Evolutionary conservation across 2,113 vertebrate genomes (phyloP), one percentile per base, ranked within the genome.

Genomic region (Sphyrna mokarran): DNA sequence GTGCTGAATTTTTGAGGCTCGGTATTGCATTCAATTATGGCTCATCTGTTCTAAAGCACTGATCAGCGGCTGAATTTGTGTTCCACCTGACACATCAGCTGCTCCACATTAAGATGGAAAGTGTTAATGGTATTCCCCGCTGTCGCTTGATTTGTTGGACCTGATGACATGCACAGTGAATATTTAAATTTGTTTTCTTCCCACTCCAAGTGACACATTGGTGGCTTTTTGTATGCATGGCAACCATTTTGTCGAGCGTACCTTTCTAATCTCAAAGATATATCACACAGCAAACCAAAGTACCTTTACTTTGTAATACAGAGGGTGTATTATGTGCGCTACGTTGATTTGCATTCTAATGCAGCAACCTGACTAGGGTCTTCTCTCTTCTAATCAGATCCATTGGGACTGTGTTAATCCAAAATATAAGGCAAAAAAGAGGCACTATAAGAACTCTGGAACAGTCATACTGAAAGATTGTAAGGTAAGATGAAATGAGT

Each of bases 331-430:
- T 63, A 23, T 66, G 33, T 37, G 18, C 40, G 61, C 37, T n/a
- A 68, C 1, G 66, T 66, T 93, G 89, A 18, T n/a, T 66, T 68
- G 18, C 22, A 23, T 66, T 66, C 66, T 66, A 5, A 93, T 93
- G 63, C 66, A n/a, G n/a, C 66, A n/a, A 93, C 3, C 58, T 43
- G 29, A 5, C 54, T 93, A 6, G 89, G 89, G 33, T 16, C n/a
- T 95, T 95, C 23, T 54, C 69, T 95, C 40, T 72, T 48, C 72
- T 95, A 16, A 76, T 23, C 96, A 98, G 98, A 97, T 98, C 98
- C 98, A 97, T 43, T 99, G 99, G 99, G 98, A 99, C 95, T 99
- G 99, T 96, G 96, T 99, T 96, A 99, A 99, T 96, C 97, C 98
- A 96, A 99, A 99, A 96, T 99, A 99, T 97, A 99, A 98, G 96